Base-by-base conservation (phyloP, 2,888 invertebrate species). In the Mycalesis mineus region DNA sequence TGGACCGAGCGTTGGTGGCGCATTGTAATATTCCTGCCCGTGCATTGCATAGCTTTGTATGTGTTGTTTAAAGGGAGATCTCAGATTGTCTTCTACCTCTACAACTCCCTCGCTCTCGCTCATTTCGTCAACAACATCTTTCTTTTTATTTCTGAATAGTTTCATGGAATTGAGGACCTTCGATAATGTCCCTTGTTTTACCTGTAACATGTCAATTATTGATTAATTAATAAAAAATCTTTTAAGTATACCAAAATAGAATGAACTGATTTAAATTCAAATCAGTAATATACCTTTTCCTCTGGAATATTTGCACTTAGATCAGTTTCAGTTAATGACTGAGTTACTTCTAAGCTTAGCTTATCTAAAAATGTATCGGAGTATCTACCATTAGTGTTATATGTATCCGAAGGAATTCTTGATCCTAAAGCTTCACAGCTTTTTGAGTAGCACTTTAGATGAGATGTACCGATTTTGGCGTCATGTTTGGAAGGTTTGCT, bases 391-490 rank as follows among this genome's bases (percentile, higher is more conserved):
- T 75, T 77, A 55, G 66, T 74, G 50, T 73, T 73, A 58, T 72
- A 70, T 1, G 67, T 64, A 5, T 81, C 79, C 0, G 77, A 67
- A 31, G 64, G 58, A 42, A 71, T 62, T 61, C 71, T 74, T 1
- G 82, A 77, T 1, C 79, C 74, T 55, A 88, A 78, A 0, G 86
- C 88, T 68, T 88, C 88, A 65, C 88, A 88, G 63, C 88, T 88
- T 64, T 82, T 87, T 4, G 88, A 88, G 55, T 77, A 75, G 64
- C 78, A 81, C 58, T 75, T 81, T 41, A 80, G 64, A 47, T 72
- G 74, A 5, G 74, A 69, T n/a, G 86, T 84, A 14, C 81, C 84
- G 0, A 86, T 80, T 58, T 80, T 77, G 2, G 74, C 82, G 58
- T 87, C 84, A 39, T 77, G 79, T 50, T 75, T 79, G 5, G 73